Conservation (phyloP, 2,797 vertebrate genomes). For the Sebastes paucispinis region DNA sequence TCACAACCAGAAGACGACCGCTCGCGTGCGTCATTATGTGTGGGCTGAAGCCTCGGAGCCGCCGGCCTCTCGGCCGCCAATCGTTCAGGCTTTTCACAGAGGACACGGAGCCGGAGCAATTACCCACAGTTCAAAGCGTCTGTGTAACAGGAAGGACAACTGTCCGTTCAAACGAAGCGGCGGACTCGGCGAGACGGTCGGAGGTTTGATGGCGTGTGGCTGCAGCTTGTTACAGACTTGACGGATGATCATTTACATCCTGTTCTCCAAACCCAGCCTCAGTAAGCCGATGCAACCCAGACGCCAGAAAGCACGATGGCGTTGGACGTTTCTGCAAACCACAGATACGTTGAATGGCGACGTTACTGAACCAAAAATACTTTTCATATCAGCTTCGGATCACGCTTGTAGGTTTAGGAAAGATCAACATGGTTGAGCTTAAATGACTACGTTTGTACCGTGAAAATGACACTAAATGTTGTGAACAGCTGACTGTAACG, state of each 20-base stretch:
- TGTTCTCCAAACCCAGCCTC: too few relatives aligned
- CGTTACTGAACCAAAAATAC: too few relatives aligned
- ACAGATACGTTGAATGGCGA: too few relatives aligned
- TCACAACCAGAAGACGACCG: constrained; percentile 19
- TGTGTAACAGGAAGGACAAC: not conserved
- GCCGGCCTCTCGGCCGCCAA: not conserved
- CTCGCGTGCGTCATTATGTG: constrained; percentile 9
- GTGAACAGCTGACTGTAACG: too few relatives aligned
- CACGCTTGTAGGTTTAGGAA: too few relatives aligned
- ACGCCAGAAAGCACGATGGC: too few relatives aligned
- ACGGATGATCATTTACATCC: not conserved
- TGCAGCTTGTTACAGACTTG: not conserved
- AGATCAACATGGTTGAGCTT: too few relatives aligned
- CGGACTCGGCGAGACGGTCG: not conserved
- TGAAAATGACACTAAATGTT: too few relatives aligned
- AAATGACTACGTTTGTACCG: too few relatives aligned
- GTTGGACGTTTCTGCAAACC: too few relatives aligned
- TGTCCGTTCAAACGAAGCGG: not conserved
- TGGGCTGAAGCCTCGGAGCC: not conserved
- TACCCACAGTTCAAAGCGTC: constrained; percentile 32
- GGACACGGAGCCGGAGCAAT: constrained; percentile 3
- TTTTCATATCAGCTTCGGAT: too few relatives aligned
- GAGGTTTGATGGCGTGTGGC: not conserved
- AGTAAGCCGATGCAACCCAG: too few relatives aligned
- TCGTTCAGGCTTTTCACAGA: not conserved